Percentiles rank a stretch among this genome's conserved stretches.
Conservation (phyloP, 1,140 invertebrate genomes). For the Zaprionus kolodkinae region DNA sequence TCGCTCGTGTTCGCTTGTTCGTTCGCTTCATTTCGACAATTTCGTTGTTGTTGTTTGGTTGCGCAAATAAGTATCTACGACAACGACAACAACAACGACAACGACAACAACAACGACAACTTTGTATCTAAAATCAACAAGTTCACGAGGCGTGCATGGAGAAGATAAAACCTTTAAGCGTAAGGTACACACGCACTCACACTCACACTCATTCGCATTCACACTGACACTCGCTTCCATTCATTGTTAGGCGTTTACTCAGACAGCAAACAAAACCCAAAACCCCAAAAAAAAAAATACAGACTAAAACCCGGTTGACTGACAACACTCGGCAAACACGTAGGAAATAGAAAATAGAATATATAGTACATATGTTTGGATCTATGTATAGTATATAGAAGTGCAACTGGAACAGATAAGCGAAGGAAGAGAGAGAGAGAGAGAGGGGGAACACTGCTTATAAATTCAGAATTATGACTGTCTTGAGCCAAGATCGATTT, state of each 20-base stretch:
- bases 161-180: slow-evolving; percentile 78
- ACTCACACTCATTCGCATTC: slow-evolving; percentile 36
- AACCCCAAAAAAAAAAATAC: too few relatives aligned
- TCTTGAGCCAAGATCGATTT: background rate
- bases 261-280: slow-evolving; percentile 65
- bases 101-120: slow-evolving; percentile 43
- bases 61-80: slow-evolving; percentile 65
- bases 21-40: slow-evolving; percentile 68
- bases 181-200: slow-evolving; percentile 56
- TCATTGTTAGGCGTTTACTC: slow-evolving; percentile 67
- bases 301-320: slow-evolving; percentile 47
- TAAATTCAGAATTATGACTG: background rate
- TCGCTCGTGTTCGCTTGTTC: slow-evolving; percentile 65
- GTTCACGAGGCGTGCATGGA: slow-evolving; percentile 66
- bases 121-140: slow-evolving; percentile 82
- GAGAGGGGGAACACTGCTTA: background rate
- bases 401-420: slow-evolving; percentile 34
- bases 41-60: slow-evolving; percentile 64
- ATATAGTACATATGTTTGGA: background rate
- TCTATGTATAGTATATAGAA: background rate
- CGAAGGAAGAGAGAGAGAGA: background rate
- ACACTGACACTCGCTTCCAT: slow-evolving; percentile 45
- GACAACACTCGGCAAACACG: slow-evolving; percentile 46
- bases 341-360: slow-evolving; percentile 44
- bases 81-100: slow-evolving; percentile 49